A percentile compares a stretch with the other conserved stretches of the same genome.
These are phyloP conservation scores for Heteronetta atricapilla DNA, from an alignment of 2,113 vertebrate genomes.

Conservation along the genomic window DNA sequence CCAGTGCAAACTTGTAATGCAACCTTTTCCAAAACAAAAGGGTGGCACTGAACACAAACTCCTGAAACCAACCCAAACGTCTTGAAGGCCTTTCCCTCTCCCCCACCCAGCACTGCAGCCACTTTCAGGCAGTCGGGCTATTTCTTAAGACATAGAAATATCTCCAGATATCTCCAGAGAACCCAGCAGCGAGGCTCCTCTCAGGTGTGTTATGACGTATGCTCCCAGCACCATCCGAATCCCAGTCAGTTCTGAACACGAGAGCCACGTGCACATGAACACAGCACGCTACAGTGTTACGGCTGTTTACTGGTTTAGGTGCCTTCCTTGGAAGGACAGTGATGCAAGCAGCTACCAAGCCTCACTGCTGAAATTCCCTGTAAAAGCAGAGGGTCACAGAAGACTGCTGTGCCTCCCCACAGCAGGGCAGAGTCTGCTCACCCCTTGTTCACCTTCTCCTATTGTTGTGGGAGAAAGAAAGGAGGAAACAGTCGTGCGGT, in stretches of 20 bases:
- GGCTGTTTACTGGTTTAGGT: not conserved
- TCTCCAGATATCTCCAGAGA: not conserved
- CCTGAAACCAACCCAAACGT: not conserved
- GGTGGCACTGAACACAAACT: not conserved
- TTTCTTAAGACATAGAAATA: not conserved
- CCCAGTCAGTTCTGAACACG: not conserved
- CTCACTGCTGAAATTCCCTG: not conserved
- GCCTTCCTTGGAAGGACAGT: not conserved
- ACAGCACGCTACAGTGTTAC: rapidly evolving
- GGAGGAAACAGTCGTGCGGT: not conserved
- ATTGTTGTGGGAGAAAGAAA: not conserved
- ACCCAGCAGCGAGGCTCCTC: not conserved
- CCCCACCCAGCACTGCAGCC: not conserved
- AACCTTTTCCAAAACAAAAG: not conserved
- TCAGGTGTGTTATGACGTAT: not conserved
- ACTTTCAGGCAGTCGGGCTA: not conserved
- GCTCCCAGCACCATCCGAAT: not conserved
- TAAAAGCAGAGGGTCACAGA: not conserved
- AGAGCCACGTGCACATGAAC: not conserved
- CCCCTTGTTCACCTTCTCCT: not conserved
- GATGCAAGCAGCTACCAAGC: not conserved
- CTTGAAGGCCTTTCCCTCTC: not conserved
- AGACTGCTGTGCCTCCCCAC: not conserved
- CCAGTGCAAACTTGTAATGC: not conserved
- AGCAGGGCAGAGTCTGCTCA: not conserved